phyloP scores from a whole-genome alignment of 1,140 invertebrate species.

The Brachionus rubens region DNA sequence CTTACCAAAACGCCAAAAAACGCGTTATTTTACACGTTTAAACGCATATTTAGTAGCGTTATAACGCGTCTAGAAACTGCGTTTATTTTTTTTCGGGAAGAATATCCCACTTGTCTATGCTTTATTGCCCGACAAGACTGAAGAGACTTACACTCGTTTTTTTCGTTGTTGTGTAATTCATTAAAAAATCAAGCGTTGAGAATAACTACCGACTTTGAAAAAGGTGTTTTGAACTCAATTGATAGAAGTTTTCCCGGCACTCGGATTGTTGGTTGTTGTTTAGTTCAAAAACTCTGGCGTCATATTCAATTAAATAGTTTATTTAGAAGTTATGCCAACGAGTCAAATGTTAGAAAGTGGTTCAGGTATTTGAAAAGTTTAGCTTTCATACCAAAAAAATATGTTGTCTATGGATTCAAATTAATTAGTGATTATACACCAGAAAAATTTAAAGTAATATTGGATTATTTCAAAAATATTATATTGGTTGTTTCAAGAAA shows the following conservation, averaged over 20 bases:
- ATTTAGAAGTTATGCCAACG: background rate
- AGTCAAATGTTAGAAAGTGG: background rate
- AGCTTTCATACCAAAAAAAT: slow-evolving; percentile 11
- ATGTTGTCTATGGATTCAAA: slow-evolving; percentile 18
- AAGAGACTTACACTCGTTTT: background rate
- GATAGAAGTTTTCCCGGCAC: background rate
- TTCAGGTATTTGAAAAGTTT: background rate
- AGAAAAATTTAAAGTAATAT: background rate
- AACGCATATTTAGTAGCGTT: too few species aligned
- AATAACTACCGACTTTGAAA: slow-evolving; percentile 20
- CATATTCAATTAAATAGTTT: background rate
- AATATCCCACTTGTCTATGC: too few species aligned
- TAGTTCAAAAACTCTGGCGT: slow-evolving; percentile 11
- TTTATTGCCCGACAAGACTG: too few species aligned
- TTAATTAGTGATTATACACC: background rate
- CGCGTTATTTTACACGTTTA: too few species aligned
- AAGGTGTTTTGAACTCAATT: background rate
- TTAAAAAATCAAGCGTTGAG: background rate
- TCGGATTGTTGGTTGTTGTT: background rate
- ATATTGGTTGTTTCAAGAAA: background rate
- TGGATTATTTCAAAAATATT: background rate
- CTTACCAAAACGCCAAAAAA: too few species aligned
- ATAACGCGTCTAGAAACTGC: too few species aligned
- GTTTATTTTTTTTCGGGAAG: too few species aligned
- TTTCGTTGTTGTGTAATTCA: background rate